Evolutionary conservation across 64 coral and sea anemone genomes (phyloP).

Genomic region (Dendronephthya gigantea): DNA sequence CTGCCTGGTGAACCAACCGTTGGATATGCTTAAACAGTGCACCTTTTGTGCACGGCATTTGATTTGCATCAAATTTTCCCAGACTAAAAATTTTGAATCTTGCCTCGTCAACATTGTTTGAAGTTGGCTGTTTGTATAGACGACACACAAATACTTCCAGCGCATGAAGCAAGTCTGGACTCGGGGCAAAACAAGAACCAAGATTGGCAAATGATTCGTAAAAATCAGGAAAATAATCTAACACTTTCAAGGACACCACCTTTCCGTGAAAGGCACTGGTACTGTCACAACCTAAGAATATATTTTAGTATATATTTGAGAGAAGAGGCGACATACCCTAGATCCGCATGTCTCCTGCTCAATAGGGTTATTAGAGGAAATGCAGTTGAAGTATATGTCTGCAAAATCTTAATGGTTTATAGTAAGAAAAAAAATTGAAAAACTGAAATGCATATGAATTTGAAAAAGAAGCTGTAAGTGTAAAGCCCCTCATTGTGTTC

Average conservation of each 20-base stretch:
- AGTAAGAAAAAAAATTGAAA: too few relatives aligned
- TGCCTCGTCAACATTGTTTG: neutral
- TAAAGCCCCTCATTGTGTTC: too few relatives aligned
- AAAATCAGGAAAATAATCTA: neutral
- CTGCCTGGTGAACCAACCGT: neutral
- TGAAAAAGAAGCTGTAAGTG: too few relatives aligned
- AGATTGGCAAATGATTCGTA: neutral
- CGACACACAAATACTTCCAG: neutral
- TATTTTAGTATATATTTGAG: too few relatives aligned
- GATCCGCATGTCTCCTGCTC: too few relatives aligned
- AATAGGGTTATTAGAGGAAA: too few relatives aligned
- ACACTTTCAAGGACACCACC: neutral
- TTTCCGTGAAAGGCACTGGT: slow-evolving; percentile 8
- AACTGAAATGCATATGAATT: too few relatives aligned
- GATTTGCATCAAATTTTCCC: neutral
- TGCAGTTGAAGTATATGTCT: too few relatives aligned
- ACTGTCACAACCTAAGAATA: slow-evolving; percentile 2
- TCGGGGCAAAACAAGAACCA: neutral
- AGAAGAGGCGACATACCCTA: too few relatives aligned
- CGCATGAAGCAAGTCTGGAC: neutral
- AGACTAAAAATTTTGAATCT: slow-evolving; percentile 14
- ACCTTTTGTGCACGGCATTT: slow-evolving; percentile 14
- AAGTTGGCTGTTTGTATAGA: neutral
- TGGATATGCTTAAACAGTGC: neutral
- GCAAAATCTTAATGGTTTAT: too few relatives aligned